phyloP scores from a whole-genome alignment of 1,140 invertebrate genomes.

The Penaeus indicus region DNA sequence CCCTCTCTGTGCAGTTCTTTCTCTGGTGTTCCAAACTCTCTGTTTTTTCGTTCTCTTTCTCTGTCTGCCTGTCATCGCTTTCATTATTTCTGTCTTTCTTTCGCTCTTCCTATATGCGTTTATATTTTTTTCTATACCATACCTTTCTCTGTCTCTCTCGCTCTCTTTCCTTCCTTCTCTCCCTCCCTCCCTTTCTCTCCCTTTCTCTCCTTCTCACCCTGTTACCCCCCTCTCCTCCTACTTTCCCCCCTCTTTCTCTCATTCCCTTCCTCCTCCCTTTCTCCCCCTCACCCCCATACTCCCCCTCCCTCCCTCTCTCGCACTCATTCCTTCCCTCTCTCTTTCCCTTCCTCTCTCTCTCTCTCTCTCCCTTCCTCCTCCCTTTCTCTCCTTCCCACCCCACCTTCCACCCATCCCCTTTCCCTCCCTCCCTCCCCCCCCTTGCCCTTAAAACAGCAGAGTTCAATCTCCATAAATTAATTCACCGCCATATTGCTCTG shows the following conservation, averaged over 20 bases:
- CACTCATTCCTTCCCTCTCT: neutral
- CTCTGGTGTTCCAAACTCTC: neutral
- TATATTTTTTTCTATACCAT: neutral
- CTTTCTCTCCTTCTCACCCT: neutral
- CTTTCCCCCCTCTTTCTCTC: neutral
- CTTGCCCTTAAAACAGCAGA: constrained; percentile 46
- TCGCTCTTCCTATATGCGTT: neutral
- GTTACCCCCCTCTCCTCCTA: neutral
- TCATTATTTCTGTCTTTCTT: neutral
- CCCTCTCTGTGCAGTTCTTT: neutral
- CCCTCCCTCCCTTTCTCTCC: neutral
- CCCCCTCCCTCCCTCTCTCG: neutral
- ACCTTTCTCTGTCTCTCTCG: no score
- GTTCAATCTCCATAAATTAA: constrained; percentile 55
- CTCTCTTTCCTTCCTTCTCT: neutral
- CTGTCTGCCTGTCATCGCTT: neutral
- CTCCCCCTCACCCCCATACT: neutral
- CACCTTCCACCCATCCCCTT: neutral
- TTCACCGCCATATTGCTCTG: neutral
- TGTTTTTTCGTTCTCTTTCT: neutral
- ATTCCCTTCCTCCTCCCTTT: neutral
- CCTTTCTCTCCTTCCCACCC: neutral
- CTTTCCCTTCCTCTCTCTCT: neutral
- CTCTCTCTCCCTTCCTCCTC: neutral
- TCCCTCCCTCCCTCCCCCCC: neutral